phyloP scores from a whole-genome alignment of 2,888 invertebrate species.

The Cheilosia soror region DNA sequence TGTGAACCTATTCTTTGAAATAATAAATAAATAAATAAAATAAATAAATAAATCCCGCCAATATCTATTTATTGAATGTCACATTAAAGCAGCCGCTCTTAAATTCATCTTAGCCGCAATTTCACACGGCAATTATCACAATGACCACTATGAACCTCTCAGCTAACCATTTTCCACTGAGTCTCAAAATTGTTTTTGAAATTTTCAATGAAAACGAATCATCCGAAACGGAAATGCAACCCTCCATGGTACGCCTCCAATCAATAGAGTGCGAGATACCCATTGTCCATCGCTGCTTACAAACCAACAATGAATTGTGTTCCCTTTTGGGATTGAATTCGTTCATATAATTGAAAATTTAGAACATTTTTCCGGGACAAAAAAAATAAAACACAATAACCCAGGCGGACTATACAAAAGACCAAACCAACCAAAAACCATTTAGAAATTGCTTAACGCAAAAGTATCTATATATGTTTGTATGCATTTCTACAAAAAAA shows the following conservation, averaged over 20 bases:
- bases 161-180: no score
- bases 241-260: neutral
- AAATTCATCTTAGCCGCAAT: no score
- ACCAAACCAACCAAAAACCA: conserved; percentile 32
- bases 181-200: neutral
- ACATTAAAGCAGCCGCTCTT: no score
- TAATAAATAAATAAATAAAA: no score
- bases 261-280: neutral
- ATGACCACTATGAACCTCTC: no score
- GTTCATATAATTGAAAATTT: conserved; percentile 33
- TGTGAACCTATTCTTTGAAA: no score
- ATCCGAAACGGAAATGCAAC: neutral
- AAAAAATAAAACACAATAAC: no score
- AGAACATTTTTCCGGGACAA: neutral
- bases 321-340: neutral
- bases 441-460: conserved; percentile 53
- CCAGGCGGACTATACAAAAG: neutral
- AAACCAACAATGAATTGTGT: neutral
- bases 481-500: neutral
- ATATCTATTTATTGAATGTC: no score
- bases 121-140: no score
- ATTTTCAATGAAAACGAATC: neutral
- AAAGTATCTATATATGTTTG: no score
- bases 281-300: neutral
- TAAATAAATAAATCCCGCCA: no score